Conservation (phyloP, 92 coral and sea anemone genomes). For the Anthopleura xanthogrammica region DNA sequence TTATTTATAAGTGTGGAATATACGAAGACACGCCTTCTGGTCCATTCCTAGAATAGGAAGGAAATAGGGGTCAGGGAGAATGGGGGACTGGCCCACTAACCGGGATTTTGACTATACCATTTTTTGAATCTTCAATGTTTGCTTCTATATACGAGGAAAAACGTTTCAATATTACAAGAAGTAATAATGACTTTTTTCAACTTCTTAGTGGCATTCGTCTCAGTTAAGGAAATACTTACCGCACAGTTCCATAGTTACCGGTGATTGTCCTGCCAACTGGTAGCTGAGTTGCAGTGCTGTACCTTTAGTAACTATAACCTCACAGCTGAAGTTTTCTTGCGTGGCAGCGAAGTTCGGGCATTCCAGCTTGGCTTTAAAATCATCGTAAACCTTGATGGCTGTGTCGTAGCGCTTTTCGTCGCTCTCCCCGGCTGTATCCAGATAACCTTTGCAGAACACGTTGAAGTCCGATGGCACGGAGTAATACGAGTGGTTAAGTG, state of each 20-base stretch:
- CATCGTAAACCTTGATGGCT: slow-evolving; percentile 21
- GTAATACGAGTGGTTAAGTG: slow-evolving; percentile 33
- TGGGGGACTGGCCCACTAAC: no score
- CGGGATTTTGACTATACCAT: no score
- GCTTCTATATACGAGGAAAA: no score
- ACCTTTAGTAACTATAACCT: slow-evolving; percentile 50
- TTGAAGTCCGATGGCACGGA: slow-evolving; percentile 24
- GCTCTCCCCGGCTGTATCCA: slow-evolving; percentile 51
- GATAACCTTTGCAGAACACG: slow-evolving; percentile 21
- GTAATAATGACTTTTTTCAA: no score
- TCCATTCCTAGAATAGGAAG: no score
- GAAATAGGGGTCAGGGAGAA: no score
- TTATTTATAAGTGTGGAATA: no score
- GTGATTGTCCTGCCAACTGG: slow-evolving; percentile 59
- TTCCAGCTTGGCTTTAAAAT: slow-evolving; percentile 36
- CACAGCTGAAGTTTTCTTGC: slow-evolving; percentile 37
- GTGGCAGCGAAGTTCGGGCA: slow-evolving; percentile 72
- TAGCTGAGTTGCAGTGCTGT: slow-evolving; percentile 31
- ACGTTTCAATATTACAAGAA: no score
- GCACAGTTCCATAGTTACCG: slow-evolving; percentile 45
- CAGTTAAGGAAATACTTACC: slow-evolving; percentile 29
- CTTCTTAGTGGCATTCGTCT: no score
- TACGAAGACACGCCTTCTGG: no score
- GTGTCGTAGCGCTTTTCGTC: neutral
- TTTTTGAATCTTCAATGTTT: no score